A percentile compares a stretch with the other conserved stretches of the same genome.
These are phyloP conservation scores for Catostylus mosaicus DNA, from an alignment of 30 jellyfish, hydroid and myxozoan species.

Conservation along the genomic window DNA sequence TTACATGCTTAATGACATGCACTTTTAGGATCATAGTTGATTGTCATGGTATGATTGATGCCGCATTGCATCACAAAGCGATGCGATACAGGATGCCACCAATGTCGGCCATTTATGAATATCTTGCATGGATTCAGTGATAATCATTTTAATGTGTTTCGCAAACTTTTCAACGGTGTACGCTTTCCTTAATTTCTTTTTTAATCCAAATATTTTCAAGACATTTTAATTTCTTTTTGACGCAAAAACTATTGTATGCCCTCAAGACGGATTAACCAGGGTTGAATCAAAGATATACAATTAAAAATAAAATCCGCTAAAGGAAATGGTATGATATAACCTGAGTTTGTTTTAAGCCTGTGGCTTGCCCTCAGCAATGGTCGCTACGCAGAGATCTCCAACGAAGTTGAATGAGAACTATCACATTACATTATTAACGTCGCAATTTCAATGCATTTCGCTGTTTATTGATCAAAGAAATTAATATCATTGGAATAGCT, in stretches of 20 bases:
- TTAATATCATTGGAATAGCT: neutral
- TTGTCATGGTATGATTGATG: slow-evolving; percentile 6
- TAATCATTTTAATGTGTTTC: neutral
- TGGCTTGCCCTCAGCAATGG: slow-evolving; percentile 36
- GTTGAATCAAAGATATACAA: neutral
- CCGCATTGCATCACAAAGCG: neutral
- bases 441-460: neutral
- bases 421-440: neutral
- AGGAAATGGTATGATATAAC: slow-evolving; percentile 26
- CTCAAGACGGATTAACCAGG: slow-evolving; percentile 35
- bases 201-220: slow-evolving; percentile 29
- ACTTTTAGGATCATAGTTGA: no score
- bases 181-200: neutral
- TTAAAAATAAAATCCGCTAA: slow-evolving; percentile 18
- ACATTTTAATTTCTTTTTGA: slow-evolving; percentile 22
- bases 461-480: neutral
- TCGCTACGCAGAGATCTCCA: slow-evolving; percentile 10
- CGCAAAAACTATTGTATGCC: slow-evolving; percentile 17
- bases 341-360: slow-evolving; percentile 30
- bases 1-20: no score
- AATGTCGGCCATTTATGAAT: slow-evolving; percentile 7
- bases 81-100: slow-evolving; percentile 21
- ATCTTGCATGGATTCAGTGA: neutral
- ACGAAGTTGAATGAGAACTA: slow-evolving; percentile 41
- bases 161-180: slow-evolving; percentile 2